Conservation (phyloP, 2,888 invertebrate genomes). For the Temnothorax ravouxi region DNA sequence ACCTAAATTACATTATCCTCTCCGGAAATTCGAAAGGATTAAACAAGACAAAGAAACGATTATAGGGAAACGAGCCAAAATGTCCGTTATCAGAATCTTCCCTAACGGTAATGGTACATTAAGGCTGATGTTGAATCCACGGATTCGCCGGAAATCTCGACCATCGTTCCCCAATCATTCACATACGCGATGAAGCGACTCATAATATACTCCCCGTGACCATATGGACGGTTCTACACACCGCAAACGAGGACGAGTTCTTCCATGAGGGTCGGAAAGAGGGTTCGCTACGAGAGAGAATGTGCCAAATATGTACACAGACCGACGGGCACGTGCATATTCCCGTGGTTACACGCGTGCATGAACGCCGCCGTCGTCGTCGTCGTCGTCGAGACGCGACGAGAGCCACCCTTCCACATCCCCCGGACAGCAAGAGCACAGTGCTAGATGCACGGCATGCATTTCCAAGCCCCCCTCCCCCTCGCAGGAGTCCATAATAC, state of each 20-base stretch:
- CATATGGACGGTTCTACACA: constrained; percentile 12
- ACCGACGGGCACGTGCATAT: constrained; percentile 29
- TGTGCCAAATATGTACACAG: constrained; percentile 58
- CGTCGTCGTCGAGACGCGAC: constrained; percentile 17
- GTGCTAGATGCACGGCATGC: constrained; percentile 48
- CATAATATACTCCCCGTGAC: constrained; percentile 16
- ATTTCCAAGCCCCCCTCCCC: constrained; percentile 56
- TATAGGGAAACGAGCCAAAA: not conserved
- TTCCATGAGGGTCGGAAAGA: not conserved
- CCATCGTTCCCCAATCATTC: not conserved
- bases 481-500: constrained; percentile 58
- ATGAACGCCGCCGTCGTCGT: not conserved
- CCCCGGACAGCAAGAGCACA: constrained; percentile 44
- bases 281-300: constrained; percentile 16
- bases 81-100: not conserved
- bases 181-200: constrained; percentile 33
- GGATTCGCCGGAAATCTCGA: not conserved
- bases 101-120: constrained; percentile 2
- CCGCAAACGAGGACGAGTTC: constrained; percentile 52
- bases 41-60: not conserved
- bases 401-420: constrained; percentile 27
- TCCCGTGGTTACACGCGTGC: constrained; percentile 25
- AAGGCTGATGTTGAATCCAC: not conserved
- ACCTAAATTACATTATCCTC: too few species aligned
- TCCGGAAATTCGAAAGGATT: not conserved